phyloP scores from a whole-genome alignment of 2,113 vertebrate genomes.

The Ptilonorhynchus violaceus region DNA sequence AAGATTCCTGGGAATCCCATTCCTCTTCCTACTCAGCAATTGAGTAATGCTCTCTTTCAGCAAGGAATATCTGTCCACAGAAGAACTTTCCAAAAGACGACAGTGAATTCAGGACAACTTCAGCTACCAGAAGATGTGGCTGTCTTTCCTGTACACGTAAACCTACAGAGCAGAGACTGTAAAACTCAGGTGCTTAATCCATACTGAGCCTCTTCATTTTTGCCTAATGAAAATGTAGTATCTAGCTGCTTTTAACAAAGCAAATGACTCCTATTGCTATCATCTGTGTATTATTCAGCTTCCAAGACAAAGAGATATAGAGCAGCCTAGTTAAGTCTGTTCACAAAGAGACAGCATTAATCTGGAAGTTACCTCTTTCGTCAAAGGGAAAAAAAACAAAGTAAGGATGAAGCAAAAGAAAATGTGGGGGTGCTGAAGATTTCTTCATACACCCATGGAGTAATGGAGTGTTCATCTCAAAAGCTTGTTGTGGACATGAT shows the following conservation, averaged over 20 bases:
- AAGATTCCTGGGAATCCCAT: not conserved
- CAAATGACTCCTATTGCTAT: slow-evolving; percentile 32
- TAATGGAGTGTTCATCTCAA: not conserved
- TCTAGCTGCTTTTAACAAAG: slow-evolving; percentile 4
- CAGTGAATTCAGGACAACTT: not conserved
- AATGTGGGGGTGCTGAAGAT: not conserved
- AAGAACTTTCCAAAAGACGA: not conserved
- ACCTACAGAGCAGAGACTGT: not conserved
- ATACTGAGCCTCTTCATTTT: slow-evolving; percentile 6
- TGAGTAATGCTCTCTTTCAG: not conserved
- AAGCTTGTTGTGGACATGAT: not conserved
- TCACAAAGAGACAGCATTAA: slow-evolving; percentile 33
- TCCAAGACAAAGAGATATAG: slow-evolving; percentile 30
- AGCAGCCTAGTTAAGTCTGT: slow-evolving; percentile 44
- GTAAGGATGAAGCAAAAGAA: not conserved
- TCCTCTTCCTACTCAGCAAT: not conserved
- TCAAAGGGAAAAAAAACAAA: not conserved
- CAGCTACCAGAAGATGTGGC: not conserved
- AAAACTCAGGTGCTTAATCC: slow-evolving; percentile 6
- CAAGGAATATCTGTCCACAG: not conserved
- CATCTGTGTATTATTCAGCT: slow-evolving; percentile 31
- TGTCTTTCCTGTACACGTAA: not conserved
- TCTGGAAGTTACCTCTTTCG: slow-evolving; percentile 18
- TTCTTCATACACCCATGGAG: not conserved
- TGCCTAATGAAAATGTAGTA: slow-evolving; percentile 19